These are phyloP conservation scores for Arrhopalites spinosus DNA, from an alignment of 2,888 invertebrate genomes.

Conservation along the genomic window DNA sequence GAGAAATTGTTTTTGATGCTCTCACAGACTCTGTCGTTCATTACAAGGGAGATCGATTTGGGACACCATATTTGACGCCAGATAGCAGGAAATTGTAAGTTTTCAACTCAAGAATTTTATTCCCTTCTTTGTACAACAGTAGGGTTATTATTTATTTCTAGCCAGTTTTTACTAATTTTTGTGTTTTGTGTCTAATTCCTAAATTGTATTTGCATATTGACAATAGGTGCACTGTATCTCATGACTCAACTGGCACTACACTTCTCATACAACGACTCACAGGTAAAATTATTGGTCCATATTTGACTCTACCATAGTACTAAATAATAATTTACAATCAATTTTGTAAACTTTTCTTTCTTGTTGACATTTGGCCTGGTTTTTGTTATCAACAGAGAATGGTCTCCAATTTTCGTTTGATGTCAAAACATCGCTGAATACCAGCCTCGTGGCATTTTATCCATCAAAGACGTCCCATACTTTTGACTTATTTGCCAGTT, in stretches of 20 bases:
- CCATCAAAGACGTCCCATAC: conserved; percentile 73
- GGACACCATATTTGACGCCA: conserved; percentile 71
- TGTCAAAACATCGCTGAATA: conserved; percentile 74
- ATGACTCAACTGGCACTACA: conserved; percentile 65
- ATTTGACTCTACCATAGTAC: no score
- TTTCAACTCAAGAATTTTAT: no score
- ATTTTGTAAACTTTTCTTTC: no score
- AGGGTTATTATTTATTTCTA: no score
- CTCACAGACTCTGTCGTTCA: conserved; percentile 73
- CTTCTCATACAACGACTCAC: conserved; percentile 70
- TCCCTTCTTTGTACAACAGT: no score
- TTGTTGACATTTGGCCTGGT: no score
- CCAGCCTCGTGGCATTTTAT: conserved; percentile 74
- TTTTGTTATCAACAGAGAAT: conserved; percentile 61
- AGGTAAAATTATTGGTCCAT: no score
- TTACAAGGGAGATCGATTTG: conserved; percentile 64
- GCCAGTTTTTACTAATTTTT: no score
- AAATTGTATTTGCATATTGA: no score
- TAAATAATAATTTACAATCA: no score
- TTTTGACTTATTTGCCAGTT: conserved; percentile 74
- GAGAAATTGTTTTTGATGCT: conserved; percentile 73
- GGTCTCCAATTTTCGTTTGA: conserved; percentile 74
- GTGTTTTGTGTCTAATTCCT: no score
- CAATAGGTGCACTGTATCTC: conserved; percentile 71
- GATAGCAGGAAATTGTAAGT: conserved; percentile 73